phyloP scores from a whole-genome alignment of 2,113 vertebrate species.

The Muntiacus reevesi region DNA sequence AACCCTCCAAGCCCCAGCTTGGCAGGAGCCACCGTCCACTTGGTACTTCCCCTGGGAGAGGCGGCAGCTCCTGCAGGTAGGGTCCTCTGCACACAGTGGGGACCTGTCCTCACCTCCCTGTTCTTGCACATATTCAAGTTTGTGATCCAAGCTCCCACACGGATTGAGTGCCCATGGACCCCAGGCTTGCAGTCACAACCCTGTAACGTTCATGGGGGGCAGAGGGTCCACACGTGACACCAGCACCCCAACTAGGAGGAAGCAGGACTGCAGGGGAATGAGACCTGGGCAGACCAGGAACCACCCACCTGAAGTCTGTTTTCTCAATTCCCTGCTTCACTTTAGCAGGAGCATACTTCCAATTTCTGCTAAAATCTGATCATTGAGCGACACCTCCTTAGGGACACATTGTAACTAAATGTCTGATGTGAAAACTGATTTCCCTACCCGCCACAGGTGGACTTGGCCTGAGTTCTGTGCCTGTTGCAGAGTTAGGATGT shows the following conservation, averaged over 20 bases:
- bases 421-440: background rate
- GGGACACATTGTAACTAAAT: background rate
- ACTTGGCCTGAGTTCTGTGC: fast-evolving
- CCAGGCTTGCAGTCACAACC: fast-evolving
- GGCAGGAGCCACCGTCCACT: fast-evolving
- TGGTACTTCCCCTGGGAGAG: fast-evolving
- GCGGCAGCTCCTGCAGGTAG: fast-evolving
- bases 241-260: background rate
- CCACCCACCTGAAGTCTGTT: background rate
- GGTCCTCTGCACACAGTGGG: too few species aligned
- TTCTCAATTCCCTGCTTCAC: background rate
- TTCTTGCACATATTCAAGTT: fast-evolving
- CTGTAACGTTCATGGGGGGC: fast-evolving
- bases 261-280: fast-evolving
- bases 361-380: background rate
- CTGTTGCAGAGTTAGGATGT: background rate
- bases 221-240: background rate
- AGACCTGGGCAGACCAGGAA: fast-evolving
- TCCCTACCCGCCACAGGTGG: fast-evolving
- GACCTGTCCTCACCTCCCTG: too few species aligned
- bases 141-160: background rate
- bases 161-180: fast-evolving
- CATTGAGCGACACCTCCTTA: fast-evolving
- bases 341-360: fast-evolving
- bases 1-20: background rate